Percentiles rank a stretch among this genome's conserved stretches.
phyloP scores from a whole-genome alignment of 2,888 invertebrate genomes.

The Temnothorax unifasciatus region DNA sequence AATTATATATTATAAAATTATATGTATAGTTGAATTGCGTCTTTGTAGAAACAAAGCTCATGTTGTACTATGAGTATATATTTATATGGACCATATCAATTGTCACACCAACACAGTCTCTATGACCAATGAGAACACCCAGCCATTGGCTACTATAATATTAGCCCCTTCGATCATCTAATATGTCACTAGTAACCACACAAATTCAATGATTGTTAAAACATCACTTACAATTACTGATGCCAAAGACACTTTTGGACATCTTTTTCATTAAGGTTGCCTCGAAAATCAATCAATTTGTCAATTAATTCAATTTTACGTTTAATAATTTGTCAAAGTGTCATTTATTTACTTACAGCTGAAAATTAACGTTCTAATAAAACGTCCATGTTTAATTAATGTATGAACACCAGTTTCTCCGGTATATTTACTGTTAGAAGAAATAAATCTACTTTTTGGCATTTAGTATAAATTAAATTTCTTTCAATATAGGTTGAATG shows the following conservation, averaged over 20 bases:
- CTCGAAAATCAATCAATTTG: slow-evolving; percentile 5
- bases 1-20: background rate
- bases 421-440: background rate
- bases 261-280: slow-evolving; percentile 1
- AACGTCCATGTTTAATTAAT: slow-evolving; percentile 7
- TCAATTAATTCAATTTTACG: slow-evolving; percentile 14
- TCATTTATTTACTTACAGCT: background rate
- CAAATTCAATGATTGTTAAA: background rate
- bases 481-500: background rate
- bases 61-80: background rate
- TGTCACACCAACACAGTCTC: background rate
- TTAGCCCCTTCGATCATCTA: background rate
- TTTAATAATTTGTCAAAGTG: slow-evolving; percentile 16
- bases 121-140: background rate
- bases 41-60: background rate
- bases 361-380: background rate
- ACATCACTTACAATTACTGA: slow-evolving; percentile 6
- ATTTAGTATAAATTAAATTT: background rate
- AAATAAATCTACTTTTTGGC: background rate
- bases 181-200: background rate
- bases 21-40: background rate
- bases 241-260: background rate
- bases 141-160: slow-evolving; percentile 13
- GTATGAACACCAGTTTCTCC: background rate
- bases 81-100: slow-evolving; percentile 19